phyloP scores from a whole-genome alignment of 2,888 invertebrate genomes.

The Apotomis turbidana region DNA sequence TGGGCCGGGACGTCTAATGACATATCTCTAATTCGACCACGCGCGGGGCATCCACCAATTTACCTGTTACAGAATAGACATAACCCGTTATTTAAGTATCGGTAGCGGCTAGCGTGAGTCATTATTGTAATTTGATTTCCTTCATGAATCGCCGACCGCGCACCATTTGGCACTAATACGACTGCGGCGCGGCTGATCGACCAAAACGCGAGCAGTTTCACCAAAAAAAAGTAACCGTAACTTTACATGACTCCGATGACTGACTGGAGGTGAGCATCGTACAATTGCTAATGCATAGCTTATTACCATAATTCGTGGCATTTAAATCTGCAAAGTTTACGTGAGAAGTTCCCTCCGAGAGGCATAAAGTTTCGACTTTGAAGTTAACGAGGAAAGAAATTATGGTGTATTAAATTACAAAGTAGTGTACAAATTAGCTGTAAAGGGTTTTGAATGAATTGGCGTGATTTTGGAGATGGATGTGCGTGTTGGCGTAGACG shows the following conservation, averaged over 20 bases:
- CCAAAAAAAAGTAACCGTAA: constrained; percentile 65
- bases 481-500: constrained; percentile 60
- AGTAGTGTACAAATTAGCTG: constrained; percentile 38
- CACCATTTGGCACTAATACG: constrained; percentile 78
- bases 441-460: constrained; percentile 44
- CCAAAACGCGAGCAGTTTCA: constrained; percentile 68
- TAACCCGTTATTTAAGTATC: constrained; percentile 79
- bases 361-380: constrained; percentile 52
- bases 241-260: constrained; percentile 62
- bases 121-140: constrained; percentile 80
- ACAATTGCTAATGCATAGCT: constrained; percentile 72
- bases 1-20: constrained; percentile 60
- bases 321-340: constrained; percentile 58
- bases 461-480: constrained; percentile 56
- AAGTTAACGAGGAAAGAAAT: constrained; percentile 66
- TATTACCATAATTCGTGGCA: constrained; percentile 75
- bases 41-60: constrained; percentile 76
- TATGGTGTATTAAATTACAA: constrained; percentile 49
- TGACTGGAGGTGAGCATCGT: constrained; percentile 76
- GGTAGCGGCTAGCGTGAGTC: constrained; percentile 77
- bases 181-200: constrained; percentile 65
- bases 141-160: constrained; percentile 67
- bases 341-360: constrained; percentile 55
- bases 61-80: constrained; percentile 78
- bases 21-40: constrained; percentile 64